Evolutionary conservation across 2,113 vertebrate species (phyloP).

Genomic region (Ameiurus melas): DNA sequence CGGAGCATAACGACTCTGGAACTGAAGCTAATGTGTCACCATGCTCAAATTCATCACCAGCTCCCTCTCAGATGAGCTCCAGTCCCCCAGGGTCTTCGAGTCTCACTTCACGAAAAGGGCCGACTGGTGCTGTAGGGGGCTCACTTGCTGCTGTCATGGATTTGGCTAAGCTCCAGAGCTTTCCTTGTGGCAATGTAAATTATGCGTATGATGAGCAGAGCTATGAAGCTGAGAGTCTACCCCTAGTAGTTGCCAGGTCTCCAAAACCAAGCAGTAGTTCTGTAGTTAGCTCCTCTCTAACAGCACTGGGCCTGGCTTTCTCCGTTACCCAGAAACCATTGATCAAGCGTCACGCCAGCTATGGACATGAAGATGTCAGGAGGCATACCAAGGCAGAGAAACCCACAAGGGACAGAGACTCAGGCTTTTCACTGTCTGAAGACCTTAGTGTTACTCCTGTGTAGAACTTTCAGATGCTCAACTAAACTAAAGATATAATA

Average conservation of each 20-base stretch:
- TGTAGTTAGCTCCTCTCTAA: constrained; percentile 53
- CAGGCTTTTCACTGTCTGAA: constrained; percentile 81
- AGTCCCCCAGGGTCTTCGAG: constrained; percentile 57
- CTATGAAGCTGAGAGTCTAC: constrained; percentile 70
- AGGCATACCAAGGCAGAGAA: constrained; percentile 78
- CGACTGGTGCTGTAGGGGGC: constrained; percentile 23
- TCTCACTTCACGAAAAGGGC: constrained; percentile 50
- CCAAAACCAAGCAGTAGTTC: constrained; percentile 66
- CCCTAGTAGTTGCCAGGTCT: constrained; percentile 63
- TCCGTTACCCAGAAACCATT: constrained; percentile 68
- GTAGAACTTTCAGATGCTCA: constrained; percentile 57
- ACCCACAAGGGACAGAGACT: constrained; percentile 79
- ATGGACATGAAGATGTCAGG: constrained; percentile 73
- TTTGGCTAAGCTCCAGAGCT: constrained; percentile 83
- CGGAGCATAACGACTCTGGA: constrained; percentile 70
- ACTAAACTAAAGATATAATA: constrained; percentile 5
- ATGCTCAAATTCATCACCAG: constrained; percentile 60
- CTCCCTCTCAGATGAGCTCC: constrained; percentile 63
- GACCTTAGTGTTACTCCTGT: constrained; percentile 85
- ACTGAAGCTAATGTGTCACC: constrained; percentile 64
- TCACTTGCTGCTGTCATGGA: constrained; percentile 68
- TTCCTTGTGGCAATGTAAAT: constrained; percentile 87
- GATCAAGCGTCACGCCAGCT: constrained; percentile 76
- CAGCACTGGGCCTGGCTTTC: constrained; percentile 55
- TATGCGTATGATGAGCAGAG: constrained; percentile 82